Evolutionary conservation across 2,797 vertebrate genomes (phyloP), one percentile per base, ranked within the genome.

Genomic region (Centropyge bicolor): DNA sequence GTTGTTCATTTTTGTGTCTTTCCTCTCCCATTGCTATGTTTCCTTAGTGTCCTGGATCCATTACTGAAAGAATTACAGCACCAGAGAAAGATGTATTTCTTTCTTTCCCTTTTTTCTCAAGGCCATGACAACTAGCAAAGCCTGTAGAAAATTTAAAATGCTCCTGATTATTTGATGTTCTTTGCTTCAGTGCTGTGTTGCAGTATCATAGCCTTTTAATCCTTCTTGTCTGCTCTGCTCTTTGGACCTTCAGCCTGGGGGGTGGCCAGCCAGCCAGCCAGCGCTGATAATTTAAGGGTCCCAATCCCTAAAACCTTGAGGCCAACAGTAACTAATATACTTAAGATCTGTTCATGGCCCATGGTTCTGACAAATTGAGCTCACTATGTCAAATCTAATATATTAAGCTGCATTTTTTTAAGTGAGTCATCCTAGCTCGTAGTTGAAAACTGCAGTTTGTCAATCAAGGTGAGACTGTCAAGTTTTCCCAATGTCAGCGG

Each of bases 41-140:
- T 89, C 73, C 88, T 88, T 86, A 72, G 82, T 88, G 84, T 92
- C 84, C 86, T 89, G 77, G 74, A 84, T 86, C 66, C 65, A 78
- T 91, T 91, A 90, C 90, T 92, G 80, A 91, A 91, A 85, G 60
- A 89, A 94, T 94, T 92, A 94, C 88, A 83, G 83, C 93, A 91
- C 90, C 85, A 85, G 84, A 64, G 67, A 92, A 90, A 90, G 81
- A 93, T 93, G 91, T 89, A 81, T 88, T 87, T 74, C 46, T 76
- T 87, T 61, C 35, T 51, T 51, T 62, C 38, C 41, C 6, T n/a
- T 67, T 81, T 84, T 70, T 40, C 74, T 56, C 65, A 78, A 86
- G 80, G 76, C 80, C 65, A 64, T 86, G 73, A 73, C 83, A 90
- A 86, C 88, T 89, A 73, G 73, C 67, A 77, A 79, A 89, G 76